Evolutionary conservation across 2,797 vertebrate genomes (phyloP), one percentile per base, ranked within the genome.

Genomic region (Oryzias dopingdopingensis): DNA sequence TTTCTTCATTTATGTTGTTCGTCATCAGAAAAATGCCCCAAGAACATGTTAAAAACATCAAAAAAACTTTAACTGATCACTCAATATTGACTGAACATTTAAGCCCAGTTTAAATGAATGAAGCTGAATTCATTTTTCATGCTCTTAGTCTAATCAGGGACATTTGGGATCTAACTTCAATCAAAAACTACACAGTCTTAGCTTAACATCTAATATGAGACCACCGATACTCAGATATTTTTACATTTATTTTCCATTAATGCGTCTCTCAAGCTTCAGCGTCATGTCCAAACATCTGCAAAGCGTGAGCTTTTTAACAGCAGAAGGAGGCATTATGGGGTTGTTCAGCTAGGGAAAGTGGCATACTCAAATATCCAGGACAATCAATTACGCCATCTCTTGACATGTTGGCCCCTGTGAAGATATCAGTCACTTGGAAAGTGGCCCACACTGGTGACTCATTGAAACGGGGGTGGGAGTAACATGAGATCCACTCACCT

Each of bases 361-460:
- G 74, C 81, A 87, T 92, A 83, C 86, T 94, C 88, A 82, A 84
- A 90, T 93, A 92, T 92, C 91, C 90, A 91, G 94, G 93, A 89
- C 84, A 93, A 92, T 92, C 92, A 92, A 95, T 95, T 95, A 93
- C 86, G 88, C 90, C 72, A 86, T 93, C 91, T 76, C 84, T 68
- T 94, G 94, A 96, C 95, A 93, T 88, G 88, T 80, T 91, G 90
- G 82, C 81, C 93, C 93, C 83, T 93, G 90, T 93, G 93, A 94
- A 95, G 91, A 91, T 93, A 96, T 92, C 91, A 90, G 91, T 93
- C 92, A 93, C 94, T 93, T 94, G 91, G 94, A 94, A 94, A 94
- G 93, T 55, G 86, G 93, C 93, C 94, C 92, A 92, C 91, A 89
- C 81, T 74, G 93, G 88, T 85, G 92, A 88, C 84, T 65, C 86